A percentile compares a stretch with the other conserved stretches of the same genome.
These are phyloP conservation scores for Montipora foliosa DNA, from an alignment of 64 coral and sea anemone genomes.

Conservation along the genomic window DNA sequence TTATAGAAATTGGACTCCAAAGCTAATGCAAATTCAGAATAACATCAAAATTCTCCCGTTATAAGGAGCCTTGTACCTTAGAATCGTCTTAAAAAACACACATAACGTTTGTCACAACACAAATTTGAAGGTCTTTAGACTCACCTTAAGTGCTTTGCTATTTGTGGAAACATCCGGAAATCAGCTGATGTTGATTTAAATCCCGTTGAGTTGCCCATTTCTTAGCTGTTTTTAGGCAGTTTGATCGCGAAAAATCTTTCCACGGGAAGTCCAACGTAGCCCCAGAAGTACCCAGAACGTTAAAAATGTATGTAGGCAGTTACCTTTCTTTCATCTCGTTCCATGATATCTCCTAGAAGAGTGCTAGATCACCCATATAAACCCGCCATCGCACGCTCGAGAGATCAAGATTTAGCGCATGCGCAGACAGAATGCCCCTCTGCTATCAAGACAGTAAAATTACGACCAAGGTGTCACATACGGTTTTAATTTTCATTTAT, in stretches of 20 bases:
- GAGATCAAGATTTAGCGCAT: background rate
- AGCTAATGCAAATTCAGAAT: conserved; percentile 19
- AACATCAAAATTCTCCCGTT: conserved; percentile 26
- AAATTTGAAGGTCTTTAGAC: background rate
- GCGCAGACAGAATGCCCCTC: too few relatives aligned
- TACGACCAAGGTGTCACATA: too few relatives aligned
- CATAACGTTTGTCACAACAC: background rate
- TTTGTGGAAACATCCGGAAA: too few relatives aligned
- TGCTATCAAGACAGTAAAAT: too few relatives aligned
- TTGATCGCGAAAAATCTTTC: too few relatives aligned
- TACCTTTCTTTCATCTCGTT: background rate
- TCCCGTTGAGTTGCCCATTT: too few relatives aligned
- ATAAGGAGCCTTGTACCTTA: background rate
- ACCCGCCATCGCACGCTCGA: background rate
- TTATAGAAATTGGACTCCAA: background rate
- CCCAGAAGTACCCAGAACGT: background rate
- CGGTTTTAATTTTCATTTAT: too few relatives aligned
- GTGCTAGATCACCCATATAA: background rate
- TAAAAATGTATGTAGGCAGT: background rate
- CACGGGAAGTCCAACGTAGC: background rate
- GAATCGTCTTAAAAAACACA: conserved; percentile 2
- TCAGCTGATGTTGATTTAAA: too few relatives aligned
- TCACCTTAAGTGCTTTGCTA: too few relatives aligned
- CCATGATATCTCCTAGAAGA: background rate
- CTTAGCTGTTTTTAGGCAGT: too few relatives aligned